Base-by-base conservation (phyloP, 2,797 vertebrate genomes). In the Propithecus perrieri region DNA sequence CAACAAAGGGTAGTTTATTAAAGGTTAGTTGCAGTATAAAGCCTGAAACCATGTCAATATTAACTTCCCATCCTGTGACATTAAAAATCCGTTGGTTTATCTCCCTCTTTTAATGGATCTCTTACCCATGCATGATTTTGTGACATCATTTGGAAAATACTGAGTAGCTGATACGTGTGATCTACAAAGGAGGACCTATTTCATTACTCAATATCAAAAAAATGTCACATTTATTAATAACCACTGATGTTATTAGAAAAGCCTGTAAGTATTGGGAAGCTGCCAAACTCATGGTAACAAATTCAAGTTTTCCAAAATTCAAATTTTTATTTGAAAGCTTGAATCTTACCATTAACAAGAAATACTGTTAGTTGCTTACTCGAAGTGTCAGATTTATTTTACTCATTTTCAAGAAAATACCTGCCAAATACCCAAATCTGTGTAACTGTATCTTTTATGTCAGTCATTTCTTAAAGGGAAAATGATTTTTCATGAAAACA, bases 301-400 rank as follows among this genome's bases (percentile, higher is more conserved):
- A 43, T 50, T 53, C 43, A 63, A 46, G 22, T 87, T 79, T 95
- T 83, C 10, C 30, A 74, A 87, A 79, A 67, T 84, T 89, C 53
- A 74, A 59, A 48, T 69, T 93, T 87, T 94, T 78, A 79, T 88
- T 84, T 38, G 35, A 93, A 86, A 95, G 7, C 22, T 85, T 80
- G n/a, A 65, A 55, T 80, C 18, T 91, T 69, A 69, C 26, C 43
- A 76, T 20, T 61, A 41, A 48, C 43, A 67, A 61, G 22, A 71
- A 38, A 55, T 61, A n/a, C 8, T 53, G 14, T 84, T 35, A 72
- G 10, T 57, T 74, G n/a, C 87, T 65, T 85, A 79, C 30, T n/a
- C 80, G 57, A 80, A 74, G 15, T 48, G 10, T 53, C 57, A 76
- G 20, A 30, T 48, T 88, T 35, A 65, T 57, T 78, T 41, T 20